Evolutionary conservation across 2,797 vertebrate genomes (phyloP).

Genomic region (Linurgus olivaceus): DNA sequence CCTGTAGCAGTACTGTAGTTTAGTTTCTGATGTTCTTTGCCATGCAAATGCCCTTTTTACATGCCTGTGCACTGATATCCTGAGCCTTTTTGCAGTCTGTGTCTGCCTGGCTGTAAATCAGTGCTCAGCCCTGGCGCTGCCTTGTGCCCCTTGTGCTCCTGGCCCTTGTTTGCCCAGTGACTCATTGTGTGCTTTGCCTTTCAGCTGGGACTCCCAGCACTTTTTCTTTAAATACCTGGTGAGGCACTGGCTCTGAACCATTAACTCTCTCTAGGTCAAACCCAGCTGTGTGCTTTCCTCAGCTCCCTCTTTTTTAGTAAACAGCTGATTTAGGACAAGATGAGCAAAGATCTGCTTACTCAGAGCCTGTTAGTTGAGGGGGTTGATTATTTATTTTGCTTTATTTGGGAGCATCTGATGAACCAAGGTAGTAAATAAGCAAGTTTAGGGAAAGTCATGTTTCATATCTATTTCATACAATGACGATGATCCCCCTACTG

Average conservation of each 20-base stretch:
- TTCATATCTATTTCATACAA: neutral
- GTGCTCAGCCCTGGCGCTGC: neutral
- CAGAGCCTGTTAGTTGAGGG: neutral
- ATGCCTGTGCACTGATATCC: accelerated
- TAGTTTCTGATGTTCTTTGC: neutral
- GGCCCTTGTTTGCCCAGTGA: slow-evolving; percentile 63
- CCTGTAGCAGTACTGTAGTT: neutral
- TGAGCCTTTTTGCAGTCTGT: neutral
- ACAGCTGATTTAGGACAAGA: neutral
- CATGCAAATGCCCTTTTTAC: neutral
- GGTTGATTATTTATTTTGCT: neutral
- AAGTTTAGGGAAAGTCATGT: neutral
- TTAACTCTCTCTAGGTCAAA: neutral
- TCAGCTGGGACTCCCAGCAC: slow-evolving; percentile 36
- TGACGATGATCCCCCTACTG: neutral
- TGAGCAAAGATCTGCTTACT: neutral
- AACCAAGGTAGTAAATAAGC: neutral
- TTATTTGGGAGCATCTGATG: neutral
- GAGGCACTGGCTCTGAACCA: neutral
- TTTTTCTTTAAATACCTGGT: neutral
- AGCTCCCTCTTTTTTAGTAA: neutral
- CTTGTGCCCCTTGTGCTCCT: neutral
- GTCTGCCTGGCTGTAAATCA: slow-evolving; percentile 13
- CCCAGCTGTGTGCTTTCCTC: neutral
- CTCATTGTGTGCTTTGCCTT: slow-evolving; percentile 72